phyloP scores from a whole-genome alignment of 2,113 vertebrate species.

The Phalacrocorax brasilianus region DNA sequence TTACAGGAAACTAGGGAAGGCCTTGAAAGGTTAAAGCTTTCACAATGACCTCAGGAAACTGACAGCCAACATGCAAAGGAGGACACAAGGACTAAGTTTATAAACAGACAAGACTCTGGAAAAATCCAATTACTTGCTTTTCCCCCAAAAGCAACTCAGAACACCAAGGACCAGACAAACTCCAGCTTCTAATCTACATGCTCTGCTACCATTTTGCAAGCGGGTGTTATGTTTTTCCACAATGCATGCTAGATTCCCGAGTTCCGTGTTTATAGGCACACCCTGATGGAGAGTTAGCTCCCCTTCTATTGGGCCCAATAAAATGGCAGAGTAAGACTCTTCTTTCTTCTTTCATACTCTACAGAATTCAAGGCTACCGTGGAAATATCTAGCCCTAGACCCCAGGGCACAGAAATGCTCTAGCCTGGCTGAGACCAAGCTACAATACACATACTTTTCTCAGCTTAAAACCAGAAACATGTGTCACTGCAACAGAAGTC shows the following conservation, averaged over 20 bases:
- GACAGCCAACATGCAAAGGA: neutral
- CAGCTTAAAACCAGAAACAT: neutral
- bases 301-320: neutral
- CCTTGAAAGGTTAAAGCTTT: neutral
- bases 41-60: neutral
- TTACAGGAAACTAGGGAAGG: neutral
- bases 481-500: neutral
- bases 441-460: neutral
- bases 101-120: neutral
- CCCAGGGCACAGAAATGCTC: neutral
- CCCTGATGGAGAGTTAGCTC: neutral
- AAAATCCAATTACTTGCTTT: neutral
- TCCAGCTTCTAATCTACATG: neutral
- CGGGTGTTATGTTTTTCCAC: neutral
- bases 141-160: neutral
- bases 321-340: neutral
- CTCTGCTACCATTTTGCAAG: neutral
- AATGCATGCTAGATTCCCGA: neutral
- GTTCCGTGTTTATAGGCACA: neutral
- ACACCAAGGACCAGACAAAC: neutral
- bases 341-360: neutral
- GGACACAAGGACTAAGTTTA: neutral
- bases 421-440: neutral
- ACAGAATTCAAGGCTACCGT: neutral
- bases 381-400: neutral